Evolutionary conservation across 1,140 invertebrate genomes (phyloP).

Genomic region (Aradophagus sp.): DNA sequence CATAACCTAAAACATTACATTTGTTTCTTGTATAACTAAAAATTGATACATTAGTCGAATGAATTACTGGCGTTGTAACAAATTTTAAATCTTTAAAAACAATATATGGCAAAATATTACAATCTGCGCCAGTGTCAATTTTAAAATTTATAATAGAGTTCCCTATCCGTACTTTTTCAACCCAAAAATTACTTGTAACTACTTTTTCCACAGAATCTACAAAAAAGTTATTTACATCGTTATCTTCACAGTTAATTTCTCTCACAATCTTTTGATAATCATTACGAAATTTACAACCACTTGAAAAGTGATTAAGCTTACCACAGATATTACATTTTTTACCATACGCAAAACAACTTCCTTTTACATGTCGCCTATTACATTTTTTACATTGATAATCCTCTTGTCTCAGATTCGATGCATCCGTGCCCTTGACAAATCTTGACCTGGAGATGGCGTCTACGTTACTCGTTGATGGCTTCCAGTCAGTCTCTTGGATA

Average conservation of each 20-base stretch:
- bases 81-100: conserved; percentile 10
- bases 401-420: too few species aligned
- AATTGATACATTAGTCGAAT: neutral
- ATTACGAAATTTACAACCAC: conserved; percentile 26
- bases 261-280: conserved; percentile 8
- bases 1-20: conserved; percentile 4
- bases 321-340: conserved; percentile 22
- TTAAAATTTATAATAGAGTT: conserved; percentile 12
- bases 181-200: neutral
- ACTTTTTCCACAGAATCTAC: conserved; percentile 3
- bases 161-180: neutral
- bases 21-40: conserved; percentile 10
- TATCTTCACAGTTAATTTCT: neutral
- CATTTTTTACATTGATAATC: conserved; percentile 16
- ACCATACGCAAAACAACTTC: conserved; percentile 9
- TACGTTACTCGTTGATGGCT: too few species aligned
- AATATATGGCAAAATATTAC: conserved; percentile 8
- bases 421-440: too few species aligned
- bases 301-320: conserved; percentile 12
- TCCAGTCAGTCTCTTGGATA: too few species aligned
- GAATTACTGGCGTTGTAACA: neutral
- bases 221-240: conserved; percentile 8
- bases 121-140: conserved; percentile 13
- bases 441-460: too few species aligned
- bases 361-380: neutral